Percentiles rank a stretch among this genome's conserved stretches.
Conservation (phyloP, 1,140 invertebrate genomes). For the Cotesia chilonis region DNA sequence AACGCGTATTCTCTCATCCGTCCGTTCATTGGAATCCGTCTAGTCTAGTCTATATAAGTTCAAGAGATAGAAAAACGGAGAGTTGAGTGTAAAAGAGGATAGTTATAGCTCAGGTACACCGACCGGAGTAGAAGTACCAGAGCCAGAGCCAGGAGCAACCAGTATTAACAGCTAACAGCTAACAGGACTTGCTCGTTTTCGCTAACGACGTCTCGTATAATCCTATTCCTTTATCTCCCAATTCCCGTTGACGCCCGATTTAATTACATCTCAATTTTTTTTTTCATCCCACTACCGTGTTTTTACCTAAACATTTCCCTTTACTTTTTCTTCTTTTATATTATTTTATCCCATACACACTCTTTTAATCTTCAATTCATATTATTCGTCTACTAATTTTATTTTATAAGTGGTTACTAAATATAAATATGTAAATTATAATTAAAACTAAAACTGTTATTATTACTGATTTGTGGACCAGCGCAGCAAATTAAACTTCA, state of each 20-base stretch:
- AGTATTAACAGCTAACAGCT: background rate
- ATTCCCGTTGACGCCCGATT: background rate
- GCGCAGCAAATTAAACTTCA: too few species aligned
- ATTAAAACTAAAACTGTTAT: too few species aligned
- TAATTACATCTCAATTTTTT: slow-evolving; percentile 12
- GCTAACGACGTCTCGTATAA: slow-evolving; percentile 8
- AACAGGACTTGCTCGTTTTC: slow-evolving; percentile 3
- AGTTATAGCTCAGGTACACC: too few species aligned
- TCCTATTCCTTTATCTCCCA: slow-evolving; percentile 7
- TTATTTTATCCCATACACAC: background rate
- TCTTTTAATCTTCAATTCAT: background rate
- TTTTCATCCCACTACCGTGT: background rate
- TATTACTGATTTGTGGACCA: too few species aligned
- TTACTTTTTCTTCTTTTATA: background rate
- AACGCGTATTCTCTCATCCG: slow-evolving; percentile 24
- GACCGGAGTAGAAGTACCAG: background rate
- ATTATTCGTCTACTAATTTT: background rate
- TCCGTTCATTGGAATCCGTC: slow-evolving; percentile 25
- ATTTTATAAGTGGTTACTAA: too few species aligned
- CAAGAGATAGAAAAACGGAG: background rate
- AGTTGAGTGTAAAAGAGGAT: too few species aligned
- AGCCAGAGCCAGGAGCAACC: background rate
- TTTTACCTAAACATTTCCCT: background rate
- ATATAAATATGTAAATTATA: too few species aligned
- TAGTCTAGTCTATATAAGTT: slow-evolving; percentile 17